These are phyloP conservation scores for Galeopterus variegatus DNA, from an alignment of 2,113 vertebrate genomes.

Conservation along the genomic window DNA sequence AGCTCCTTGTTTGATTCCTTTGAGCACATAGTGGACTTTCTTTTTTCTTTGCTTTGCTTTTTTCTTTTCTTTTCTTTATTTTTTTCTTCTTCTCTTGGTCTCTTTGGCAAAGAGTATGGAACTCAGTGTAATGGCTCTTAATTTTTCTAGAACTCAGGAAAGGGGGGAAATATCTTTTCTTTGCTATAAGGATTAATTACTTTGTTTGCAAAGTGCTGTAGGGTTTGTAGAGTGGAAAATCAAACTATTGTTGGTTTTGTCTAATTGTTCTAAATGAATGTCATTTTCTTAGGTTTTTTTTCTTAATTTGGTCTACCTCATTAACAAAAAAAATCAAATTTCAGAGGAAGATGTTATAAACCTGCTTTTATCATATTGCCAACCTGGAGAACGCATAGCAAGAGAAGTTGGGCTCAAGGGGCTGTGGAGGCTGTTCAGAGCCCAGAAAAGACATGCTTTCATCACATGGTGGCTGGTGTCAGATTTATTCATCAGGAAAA, in stretches of 20 bases:
- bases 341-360: slow-evolving; percentile 59
- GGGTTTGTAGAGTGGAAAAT: slow-evolving; percentile 56
- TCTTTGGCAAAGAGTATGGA: neutral
- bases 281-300: slow-evolving; percentile 58
- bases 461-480: rapidly evolving
- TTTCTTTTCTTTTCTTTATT: rapidly evolving
- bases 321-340: slow-evolving; percentile 49
- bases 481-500: neutral
- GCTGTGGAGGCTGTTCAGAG: neutral
- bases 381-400: neutral
- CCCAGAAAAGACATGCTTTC: rapidly evolving
- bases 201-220: slow-evolving; percentile 59
- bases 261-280: slow-evolving; percentile 62
- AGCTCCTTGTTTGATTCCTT: neutral
- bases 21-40: too few relatives aligned
- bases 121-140: neutral
- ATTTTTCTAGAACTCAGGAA: slow-evolving; percentile 27
- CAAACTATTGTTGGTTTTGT: slow-evolving; percentile 59
- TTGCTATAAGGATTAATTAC: slow-evolving; percentile 68
- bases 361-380: neutral
- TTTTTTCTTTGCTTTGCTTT: neutral
- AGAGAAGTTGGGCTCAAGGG: neutral
- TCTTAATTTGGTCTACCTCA: slow-evolving; percentile 63
- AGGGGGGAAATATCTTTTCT: neutral
- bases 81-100: neutral